phyloP scores from a whole-genome alignment of 2,113 vertebrate genomes.

The Aegypius monachus region DNA sequence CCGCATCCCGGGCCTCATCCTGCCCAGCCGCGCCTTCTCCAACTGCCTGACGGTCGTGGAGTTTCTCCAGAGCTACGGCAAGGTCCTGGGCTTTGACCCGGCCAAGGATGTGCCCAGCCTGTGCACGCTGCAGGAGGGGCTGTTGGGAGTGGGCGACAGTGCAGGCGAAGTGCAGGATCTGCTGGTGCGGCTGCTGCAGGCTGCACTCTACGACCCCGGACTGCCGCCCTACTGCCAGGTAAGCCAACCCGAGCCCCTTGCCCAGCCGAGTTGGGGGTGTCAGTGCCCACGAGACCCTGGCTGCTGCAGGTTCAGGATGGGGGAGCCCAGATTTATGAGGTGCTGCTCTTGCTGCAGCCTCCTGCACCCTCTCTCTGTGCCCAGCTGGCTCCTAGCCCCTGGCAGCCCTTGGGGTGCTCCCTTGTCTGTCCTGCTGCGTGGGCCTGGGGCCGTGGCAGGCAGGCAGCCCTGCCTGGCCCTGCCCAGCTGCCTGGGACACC shows the following conservation, averaged over 20 bases:
- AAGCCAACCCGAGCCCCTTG: background rate
- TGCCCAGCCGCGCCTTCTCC: slow-evolving; percentile 86
- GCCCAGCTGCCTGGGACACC: background rate
- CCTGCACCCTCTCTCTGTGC: background rate
- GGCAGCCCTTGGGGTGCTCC: background rate
- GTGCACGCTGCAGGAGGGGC: slow-evolving; percentile 87
- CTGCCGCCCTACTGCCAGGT: slow-evolving; percentile 90
- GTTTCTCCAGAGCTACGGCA: slow-evolving; percentile 92
- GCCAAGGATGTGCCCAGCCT: slow-evolving; percentile 88
- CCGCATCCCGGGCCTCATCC: slow-evolving; percentile 84
- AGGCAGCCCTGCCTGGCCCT: background rate
- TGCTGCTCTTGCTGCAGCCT: background rate
- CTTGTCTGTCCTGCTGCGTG: fast-evolving
- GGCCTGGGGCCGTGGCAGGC: background rate
- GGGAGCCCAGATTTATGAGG: background rate
- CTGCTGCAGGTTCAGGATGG: background rate
- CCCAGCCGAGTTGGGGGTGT: fast-evolving
- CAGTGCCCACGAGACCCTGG: fast-evolving
- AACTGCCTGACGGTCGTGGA: slow-evolving; percentile 89
- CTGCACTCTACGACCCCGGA: slow-evolving; percentile 87
- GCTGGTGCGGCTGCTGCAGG: slow-evolving; percentile 83
- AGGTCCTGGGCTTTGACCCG: slow-evolving; percentile 86
- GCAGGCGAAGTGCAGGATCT: slow-evolving; percentile 86
- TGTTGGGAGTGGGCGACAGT: slow-evolving; percentile 84
- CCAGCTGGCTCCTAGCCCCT: background rate